Percentiles rank a stretch among this genome's conserved stretches.
Evolutionary conservation across 2,888 invertebrate species (phyloP).

Genomic region (Protonemura montana): DNA sequence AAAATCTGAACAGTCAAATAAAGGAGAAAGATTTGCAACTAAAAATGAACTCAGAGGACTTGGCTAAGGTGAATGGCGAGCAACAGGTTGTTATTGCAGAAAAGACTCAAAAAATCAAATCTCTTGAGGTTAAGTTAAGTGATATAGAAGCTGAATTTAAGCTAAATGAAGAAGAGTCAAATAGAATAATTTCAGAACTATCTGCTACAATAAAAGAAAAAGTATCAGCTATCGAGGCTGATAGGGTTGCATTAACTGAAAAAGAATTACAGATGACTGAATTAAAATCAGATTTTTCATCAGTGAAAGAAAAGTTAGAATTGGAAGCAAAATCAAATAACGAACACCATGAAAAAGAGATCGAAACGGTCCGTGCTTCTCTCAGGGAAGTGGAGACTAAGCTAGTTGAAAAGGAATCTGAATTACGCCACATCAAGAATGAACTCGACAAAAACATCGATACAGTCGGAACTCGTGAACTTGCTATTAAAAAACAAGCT

Average conservation of each 20-base stretch:
- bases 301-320: slow-evolving; percentile 47
- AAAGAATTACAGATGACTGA: slow-evolving; percentile 56
- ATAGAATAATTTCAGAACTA: slow-evolving; percentile 24
- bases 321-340: slow-evolving; percentile 47
- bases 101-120: slow-evolving; percentile 53
- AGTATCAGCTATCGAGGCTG: slow-evolving; percentile 50
- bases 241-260: slow-evolving; percentile 54
- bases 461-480: slow-evolving; percentile 44
- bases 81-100: slow-evolving; percentile 53
- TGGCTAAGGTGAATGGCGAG: slow-evolving; percentile 54
- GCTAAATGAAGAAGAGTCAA: slow-evolving; percentile 22
- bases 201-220: slow-evolving; percentile 51
- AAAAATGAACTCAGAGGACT: slow-evolving; percentile 55
- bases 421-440: slow-evolving; percentile 46
- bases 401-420: slow-evolving; percentile 47
- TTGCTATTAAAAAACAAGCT: slow-evolving; percentile 35
- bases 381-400: slow-evolving; percentile 47
- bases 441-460: slow-evolving; percentile 48
- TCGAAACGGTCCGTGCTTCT: slow-evolving; percentile 48
- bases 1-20: slow-evolving; percentile 52
- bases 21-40: slow-evolving; percentile 55
- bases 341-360: slow-evolving; percentile 46
- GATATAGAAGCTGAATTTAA: slow-evolving; percentile 39
- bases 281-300: slow-evolving; percentile 45
- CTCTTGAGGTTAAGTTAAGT: slow-evolving; percentile 52